Percentiles rank a stretch among this genome's conserved stretches.
Conservation (phyloP, 2,113 vertebrate species). For the Acanthochromis polyacanthus region DNA sequence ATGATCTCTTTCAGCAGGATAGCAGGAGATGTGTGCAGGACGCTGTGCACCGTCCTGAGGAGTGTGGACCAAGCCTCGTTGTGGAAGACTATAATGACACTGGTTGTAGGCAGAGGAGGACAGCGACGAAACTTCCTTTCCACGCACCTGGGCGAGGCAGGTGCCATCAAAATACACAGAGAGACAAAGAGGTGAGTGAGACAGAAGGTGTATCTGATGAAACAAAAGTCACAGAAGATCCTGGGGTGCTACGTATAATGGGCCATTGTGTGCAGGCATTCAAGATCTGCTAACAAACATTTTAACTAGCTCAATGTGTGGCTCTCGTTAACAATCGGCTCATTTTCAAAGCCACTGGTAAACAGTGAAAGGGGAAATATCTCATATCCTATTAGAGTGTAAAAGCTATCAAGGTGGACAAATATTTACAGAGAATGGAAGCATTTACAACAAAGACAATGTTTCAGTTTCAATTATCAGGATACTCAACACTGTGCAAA, state of each 20-base stretch:
- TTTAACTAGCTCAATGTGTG: neutral
- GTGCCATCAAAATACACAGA: neutral
- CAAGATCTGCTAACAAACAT: neutral
- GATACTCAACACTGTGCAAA: neutral
- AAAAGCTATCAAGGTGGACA: neutral
- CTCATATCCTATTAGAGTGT: neutral
- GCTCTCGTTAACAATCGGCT: neutral
- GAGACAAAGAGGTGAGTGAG: neutral
- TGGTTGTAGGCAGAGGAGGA: constrained; percentile 91
- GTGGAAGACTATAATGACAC: constrained; percentile 93
- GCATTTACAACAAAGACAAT: neutral
- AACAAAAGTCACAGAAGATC: constrained; percentile 14
- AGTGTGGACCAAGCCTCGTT: constrained; percentile 95
- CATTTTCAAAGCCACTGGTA: neutral
- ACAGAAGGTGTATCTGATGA: neutral
- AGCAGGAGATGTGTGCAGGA: constrained; percentile 91
- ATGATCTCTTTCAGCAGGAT: constrained; percentile 91
- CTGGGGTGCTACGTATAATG: neutral
- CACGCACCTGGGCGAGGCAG: constrained; percentile 85
- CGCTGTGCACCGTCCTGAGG: constrained; percentile 93
- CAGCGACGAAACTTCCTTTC: constrained; percentile 92
- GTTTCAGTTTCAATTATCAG: neutral
- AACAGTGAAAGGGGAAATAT: neutral
- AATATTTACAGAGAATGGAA: neutral
- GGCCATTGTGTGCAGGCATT: constrained; percentile 17